Percentiles rank a stretch among this genome's conserved stretches.
phyloP scores from a whole-genome alignment of 2,113 vertebrate species.

The Scortum barcoo region DNA sequence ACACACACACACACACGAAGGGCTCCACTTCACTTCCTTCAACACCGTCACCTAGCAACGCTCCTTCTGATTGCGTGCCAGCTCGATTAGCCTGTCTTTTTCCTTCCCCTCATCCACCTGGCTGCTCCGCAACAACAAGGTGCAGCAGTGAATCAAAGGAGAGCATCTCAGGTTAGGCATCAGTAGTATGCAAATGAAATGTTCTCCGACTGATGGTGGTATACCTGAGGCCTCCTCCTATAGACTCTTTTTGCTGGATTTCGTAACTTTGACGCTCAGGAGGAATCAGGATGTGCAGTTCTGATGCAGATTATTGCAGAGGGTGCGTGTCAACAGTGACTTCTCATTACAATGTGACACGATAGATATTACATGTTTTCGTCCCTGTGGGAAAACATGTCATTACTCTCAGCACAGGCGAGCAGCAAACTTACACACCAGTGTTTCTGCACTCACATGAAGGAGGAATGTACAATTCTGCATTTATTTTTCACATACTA shows the following conservation, averaged over 20 bases:
- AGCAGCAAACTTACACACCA: background rate
- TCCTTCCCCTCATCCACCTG: constrained; percentile 67
- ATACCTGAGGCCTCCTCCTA: constrained; percentile 32
- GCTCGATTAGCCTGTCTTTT: constrained; percentile 68
- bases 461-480: background rate
- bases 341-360: constrained; percentile 16
- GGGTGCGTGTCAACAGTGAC: background rate
- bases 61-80: constrained; percentile 71
- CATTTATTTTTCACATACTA: background rate
- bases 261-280: background rate
- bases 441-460: background rate
- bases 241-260: background rate
- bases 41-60: constrained; percentile 83
- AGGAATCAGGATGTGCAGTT: constrained; percentile 9
- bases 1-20: constrained; percentile 33
- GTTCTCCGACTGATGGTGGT: constrained; percentile 24
- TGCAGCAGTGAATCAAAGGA: constrained; percentile 64
- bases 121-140: constrained; percentile 70
- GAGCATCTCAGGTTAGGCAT: constrained; percentile 46
- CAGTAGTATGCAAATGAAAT: constrained; percentile 63
- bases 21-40: constrained; percentile 79
- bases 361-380: constrained; percentile 4
- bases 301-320: constrained; percentile 31
- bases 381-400: background rate
- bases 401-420: constrained; percentile 16